Evolutionary conservation across 2,888 invertebrate species (phyloP), one percentile per base, ranked within the genome.

Genomic region (Spodoptera exigua): DNA sequence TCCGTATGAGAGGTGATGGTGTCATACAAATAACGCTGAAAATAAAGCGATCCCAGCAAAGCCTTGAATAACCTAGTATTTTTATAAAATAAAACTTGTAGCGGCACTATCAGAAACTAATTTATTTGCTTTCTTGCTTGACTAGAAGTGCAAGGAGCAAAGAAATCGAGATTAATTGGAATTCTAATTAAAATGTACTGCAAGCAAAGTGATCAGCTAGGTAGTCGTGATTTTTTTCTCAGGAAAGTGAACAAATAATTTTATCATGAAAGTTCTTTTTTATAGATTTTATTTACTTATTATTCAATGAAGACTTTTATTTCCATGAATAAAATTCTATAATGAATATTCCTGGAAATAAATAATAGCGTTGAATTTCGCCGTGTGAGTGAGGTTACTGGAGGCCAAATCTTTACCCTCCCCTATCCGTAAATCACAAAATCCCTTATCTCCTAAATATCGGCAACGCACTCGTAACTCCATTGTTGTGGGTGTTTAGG

Each of bases 151-250:
- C 17, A 57, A 34, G 49, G 61, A 56, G 61, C 76, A 76, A 78
- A 79, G 70, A 74, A 67, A 66, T 66, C 63, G 46, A 55, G 66
- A 72, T 69, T 74, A 70, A 78, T 76, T 76, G 70, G 71, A 78
- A 71, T 78, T 78, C 70, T 76, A 81, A 79, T 81, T 81, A 79
- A 76, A 72, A 72, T 47, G 72, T 73, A 66, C 67, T 69, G 74
- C 65, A 57, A 70, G 16, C 52, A 36, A 53, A 44, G 17, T 44
- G 36, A 58, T 64, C 18, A 11, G 34, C 3, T 16, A 37, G 53
- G 21, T 49, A 47, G 14, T 41, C 16, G 0, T 40, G 27, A 37
- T 66, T n/a, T n/a, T 44, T 45, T 45, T 5, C 13, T 11, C 10
- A 46, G 41, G 32, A 16, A 45, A 64, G 34, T 40, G 21, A 32